Evolutionary conservation across 2,113 vertebrate genomes (phyloP).

Genomic region (Pelecanus crispus): DNA sequence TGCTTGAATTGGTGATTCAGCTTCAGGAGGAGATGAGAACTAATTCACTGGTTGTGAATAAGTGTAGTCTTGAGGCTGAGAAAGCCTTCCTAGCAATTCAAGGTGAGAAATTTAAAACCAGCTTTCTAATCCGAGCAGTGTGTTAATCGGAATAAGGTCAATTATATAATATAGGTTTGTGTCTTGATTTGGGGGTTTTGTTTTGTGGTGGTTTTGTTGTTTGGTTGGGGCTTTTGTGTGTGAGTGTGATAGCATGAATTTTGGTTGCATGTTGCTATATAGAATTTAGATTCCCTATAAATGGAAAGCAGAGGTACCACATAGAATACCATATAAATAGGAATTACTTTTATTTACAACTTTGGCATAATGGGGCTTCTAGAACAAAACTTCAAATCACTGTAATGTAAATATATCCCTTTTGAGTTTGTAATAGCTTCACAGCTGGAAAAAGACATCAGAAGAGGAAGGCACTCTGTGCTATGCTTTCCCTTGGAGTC

Average conservation of each 20-base stretch:
- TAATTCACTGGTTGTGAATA: not conserved
- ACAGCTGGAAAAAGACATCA: not conserved
- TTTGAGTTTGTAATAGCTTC: not conserved
- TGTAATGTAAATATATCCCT: not conserved
- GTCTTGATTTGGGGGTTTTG: not conserved
- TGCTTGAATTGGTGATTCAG: not conserved
- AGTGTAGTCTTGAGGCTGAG: not conserved
- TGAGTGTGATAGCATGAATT: not conserved
- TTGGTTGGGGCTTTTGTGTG: not conserved
- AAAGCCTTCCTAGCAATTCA: not conserved
- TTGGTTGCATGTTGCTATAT: not conserved
- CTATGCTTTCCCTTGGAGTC: not conserved
- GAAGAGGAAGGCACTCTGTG: not conserved
- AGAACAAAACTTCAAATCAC: not conserved
- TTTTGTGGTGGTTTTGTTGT: not conserved
- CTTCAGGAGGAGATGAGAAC: not conserved
- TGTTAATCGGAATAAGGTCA: not conserved
- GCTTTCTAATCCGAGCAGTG: not conserved
- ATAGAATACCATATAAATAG: not conserved
- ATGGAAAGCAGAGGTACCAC: not conserved
- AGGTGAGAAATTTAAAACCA: not conserved
- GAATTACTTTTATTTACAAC: not conserved
- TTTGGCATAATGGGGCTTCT: not conserved
- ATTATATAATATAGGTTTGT: not conserved
- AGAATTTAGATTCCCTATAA: not conserved